A percentile compares a stretch with the other conserved stretches of the same genome.
Evolutionary conservation across 1,140 invertebrate genomes (phyloP).

Genomic region (Eumaeus atala): DNA sequence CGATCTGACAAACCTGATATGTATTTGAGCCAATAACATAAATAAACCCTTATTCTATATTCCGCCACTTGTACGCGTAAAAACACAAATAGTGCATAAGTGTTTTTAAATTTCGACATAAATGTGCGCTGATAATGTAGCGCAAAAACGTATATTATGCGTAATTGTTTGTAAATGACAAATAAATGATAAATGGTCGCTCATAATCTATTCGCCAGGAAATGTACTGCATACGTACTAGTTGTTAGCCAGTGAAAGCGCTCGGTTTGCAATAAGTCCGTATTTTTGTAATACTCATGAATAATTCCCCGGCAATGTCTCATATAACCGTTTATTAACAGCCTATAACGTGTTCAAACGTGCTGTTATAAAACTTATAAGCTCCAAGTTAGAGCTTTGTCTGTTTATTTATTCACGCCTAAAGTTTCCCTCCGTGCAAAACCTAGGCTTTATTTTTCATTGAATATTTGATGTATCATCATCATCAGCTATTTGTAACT

Average conservation of each 20-base stretch:
- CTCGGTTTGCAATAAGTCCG: neutral
- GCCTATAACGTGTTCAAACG: constrained; percentile 4
- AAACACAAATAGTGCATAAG: too few species aligned
- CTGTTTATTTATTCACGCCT: too few species aligned
- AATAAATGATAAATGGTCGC: constrained; percentile 8
- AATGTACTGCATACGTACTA: neutral
- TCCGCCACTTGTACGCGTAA: too few species aligned
- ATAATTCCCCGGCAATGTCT: constrained; percentile 5
- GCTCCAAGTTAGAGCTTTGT: too few species aligned
- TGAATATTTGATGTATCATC: too few species aligned
- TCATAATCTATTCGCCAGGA: neutral
- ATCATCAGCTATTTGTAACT: too few species aligned
- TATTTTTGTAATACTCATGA: constrained; percentile 8
- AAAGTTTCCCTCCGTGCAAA: too few species aligned
- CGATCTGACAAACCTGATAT: too few species aligned
- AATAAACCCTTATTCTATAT: too few species aligned
- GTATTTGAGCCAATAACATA: too few species aligned
- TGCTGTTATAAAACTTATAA: constrained; percentile 3
- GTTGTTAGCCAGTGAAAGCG: constrained; percentile 2
- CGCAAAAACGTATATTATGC: neutral
- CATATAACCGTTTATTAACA: constrained; percentile 9
- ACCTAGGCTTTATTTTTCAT: too few species aligned
- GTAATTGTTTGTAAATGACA: constrained; percentile 5
- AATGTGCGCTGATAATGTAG: neutral
- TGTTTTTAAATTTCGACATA: too few species aligned